phyloP scores from a whole-genome alignment of 2,797 vertebrate species.

The Galagoides demidoff region DNA sequence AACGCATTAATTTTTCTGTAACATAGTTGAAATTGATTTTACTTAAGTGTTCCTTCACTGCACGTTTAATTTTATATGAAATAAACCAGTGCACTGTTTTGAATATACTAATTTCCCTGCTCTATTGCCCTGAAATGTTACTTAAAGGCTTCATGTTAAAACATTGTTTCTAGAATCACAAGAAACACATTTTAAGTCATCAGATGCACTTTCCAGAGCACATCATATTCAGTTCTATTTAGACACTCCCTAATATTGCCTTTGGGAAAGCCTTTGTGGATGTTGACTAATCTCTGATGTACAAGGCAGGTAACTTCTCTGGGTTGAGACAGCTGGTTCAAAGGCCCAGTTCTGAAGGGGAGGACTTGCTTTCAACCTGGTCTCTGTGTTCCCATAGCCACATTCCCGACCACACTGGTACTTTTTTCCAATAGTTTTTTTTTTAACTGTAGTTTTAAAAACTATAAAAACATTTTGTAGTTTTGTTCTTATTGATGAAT shows the following conservation, averaged over 20 bases:
- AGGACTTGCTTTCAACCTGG: accelerated
- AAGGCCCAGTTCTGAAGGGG: accelerated
- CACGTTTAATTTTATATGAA: too few species aligned
- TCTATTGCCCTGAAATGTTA: too few species aligned
- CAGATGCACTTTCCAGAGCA: background rate
- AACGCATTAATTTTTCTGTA: background rate
- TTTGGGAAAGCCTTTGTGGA: too few species aligned
- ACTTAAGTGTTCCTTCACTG: background rate
- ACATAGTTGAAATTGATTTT: background rate
- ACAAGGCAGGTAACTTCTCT: background rate
- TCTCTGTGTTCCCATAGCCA: background rate
- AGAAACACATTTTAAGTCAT: accelerated
- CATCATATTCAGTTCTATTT: background rate
- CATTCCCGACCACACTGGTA: too few species aligned
- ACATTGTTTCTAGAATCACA: background rate
- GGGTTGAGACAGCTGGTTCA: accelerated
- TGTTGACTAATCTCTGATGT: too few species aligned
- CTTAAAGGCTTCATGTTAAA: background rate
- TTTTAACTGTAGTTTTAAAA: background rate
- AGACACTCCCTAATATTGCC: background rate
- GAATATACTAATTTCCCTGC: background rate
- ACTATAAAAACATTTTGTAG: background rate
- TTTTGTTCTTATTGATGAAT: background rate
- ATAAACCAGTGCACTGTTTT: background rate
- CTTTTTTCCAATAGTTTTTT: background rate